A percentile compares a stretch with the other conserved stretches of the same genome.
Conservation (phyloP, 2,888 invertebrate genomes). For the Sminthurinus aureus region DNA sequence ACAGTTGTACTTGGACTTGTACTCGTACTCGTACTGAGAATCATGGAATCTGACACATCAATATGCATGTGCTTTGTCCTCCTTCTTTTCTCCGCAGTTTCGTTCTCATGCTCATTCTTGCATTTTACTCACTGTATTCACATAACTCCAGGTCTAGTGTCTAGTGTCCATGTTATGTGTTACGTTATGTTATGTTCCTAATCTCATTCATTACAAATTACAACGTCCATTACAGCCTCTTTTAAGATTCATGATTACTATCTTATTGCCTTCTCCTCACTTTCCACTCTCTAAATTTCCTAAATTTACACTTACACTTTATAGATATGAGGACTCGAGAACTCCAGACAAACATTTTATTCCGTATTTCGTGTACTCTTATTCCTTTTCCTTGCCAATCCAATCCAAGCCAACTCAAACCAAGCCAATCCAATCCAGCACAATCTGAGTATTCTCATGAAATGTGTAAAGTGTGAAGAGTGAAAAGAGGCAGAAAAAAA, state of each 20-base stretch:
- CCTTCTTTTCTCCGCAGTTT: not conserved
- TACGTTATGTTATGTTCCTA: not conserved
- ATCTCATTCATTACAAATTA: constrained; percentile 34
- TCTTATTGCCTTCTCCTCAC: not conserved
- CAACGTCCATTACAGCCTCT: not conserved
- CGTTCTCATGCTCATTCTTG: not conserved
- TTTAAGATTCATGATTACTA: constrained; percentile 1
- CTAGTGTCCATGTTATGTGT: not conserved
- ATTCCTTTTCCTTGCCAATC: not conserved
- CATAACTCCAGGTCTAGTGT: not conserved
- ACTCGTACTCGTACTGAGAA: not conserved
- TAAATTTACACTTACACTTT: not conserved
- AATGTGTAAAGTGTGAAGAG: not conserved
- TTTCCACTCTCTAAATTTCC: not conserved
- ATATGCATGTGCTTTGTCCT: constrained; percentile 14
- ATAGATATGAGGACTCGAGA: too few species aligned
- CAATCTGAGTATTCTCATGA: not conserved
- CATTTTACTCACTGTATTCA: not conserved
- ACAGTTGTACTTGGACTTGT: not conserved
- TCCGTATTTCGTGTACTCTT: not conserved
- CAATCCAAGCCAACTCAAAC: not conserved
- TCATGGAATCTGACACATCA: constrained; percentile 1
- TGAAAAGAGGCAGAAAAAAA: not conserved
- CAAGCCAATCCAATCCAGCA: too few species aligned
- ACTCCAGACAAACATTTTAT: not conserved